Evolutionary conservation across 2,797 vertebrate genomes (phyloP).

Genomic region (Sebastes itinus): DNA sequence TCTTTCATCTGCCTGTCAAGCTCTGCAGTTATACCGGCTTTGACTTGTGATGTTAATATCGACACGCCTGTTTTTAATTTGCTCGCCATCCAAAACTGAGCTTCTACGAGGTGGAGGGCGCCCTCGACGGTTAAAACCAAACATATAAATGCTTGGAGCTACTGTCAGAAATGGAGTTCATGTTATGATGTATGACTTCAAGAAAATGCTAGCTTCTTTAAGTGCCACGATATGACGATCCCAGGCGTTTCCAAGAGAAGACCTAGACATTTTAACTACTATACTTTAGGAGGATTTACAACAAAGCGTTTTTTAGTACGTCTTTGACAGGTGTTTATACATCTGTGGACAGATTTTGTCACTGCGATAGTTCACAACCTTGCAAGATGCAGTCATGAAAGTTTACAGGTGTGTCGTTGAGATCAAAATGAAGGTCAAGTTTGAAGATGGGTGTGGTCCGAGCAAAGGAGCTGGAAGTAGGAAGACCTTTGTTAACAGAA

Average conservation of each 20-base stretch:
- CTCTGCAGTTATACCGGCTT: not conserved
- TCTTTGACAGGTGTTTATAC: too few species aligned
- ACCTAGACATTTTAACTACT: not conserved
- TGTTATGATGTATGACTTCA: not conserved
- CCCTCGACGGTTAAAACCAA: not conserved
- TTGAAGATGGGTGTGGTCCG: too few species aligned
- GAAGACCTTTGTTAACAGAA: too few species aligned
- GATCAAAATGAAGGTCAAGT: too few species aligned
- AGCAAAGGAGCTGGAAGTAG: too few species aligned
- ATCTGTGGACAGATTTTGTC: too few species aligned
- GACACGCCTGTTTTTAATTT: not conserved
- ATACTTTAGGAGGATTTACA: too few species aligned
- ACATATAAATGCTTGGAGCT: not conserved
- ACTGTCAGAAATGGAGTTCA: not conserved
- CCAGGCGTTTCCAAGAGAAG: not conserved
- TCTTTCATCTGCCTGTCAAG: not conserved
- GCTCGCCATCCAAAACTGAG: not conserved
- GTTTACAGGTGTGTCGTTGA: too few species aligned
- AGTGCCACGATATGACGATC: not conserved
- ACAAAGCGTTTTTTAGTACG: too few species aligned
- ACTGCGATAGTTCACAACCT: too few species aligned
- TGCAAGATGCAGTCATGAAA: too few species aligned
- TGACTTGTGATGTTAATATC: not conserved
- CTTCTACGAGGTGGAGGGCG: not conserved
- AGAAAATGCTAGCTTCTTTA: not conserved